Percentiles rank a stretch among this genome's conserved stretches.
Evolutionary conservation across 2,888 invertebrate genomes (phyloP).

Genomic region (Ectropis crepuscularia): DNA sequence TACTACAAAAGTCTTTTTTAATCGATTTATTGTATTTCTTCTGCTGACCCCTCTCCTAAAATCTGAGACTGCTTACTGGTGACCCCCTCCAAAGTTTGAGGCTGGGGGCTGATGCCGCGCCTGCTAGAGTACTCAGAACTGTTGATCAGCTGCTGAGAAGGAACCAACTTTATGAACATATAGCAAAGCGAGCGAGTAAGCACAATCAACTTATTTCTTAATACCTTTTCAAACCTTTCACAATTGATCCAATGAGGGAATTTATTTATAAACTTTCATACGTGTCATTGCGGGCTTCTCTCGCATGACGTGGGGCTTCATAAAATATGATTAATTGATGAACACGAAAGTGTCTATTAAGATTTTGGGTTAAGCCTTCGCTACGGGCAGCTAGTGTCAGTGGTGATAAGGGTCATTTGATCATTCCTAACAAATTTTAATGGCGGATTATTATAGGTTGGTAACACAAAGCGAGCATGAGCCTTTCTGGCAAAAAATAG

Average conservation of each 20-base stretch:
- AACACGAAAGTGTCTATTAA: conserved; percentile 18
- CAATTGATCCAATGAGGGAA: not conserved
- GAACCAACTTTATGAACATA: too few relatives aligned
- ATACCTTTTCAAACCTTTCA: conserved; percentile 2
- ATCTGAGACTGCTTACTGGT: too few relatives aligned
- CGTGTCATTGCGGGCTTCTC: conserved; percentile 12
- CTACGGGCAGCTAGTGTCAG: not conserved
- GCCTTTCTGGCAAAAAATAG: too few relatives aligned
- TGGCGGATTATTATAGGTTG: not conserved
- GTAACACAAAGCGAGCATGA: not conserved
- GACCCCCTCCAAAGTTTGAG: too few relatives aligned
- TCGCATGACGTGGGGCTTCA: conserved; percentile 5
- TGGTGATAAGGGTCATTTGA: conserved; percentile 22
- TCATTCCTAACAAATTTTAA: not conserved
- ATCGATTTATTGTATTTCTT: too few relatives aligned
- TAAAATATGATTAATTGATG: conserved; percentile 25
- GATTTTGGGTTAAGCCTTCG: conserved; percentile 17
- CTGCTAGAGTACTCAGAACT: too few relatives aligned
- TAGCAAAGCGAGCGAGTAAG: too few relatives aligned
- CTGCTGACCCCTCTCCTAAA: too few relatives aligned
- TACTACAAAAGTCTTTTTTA: too few relatives aligned
- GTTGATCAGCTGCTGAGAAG: too few relatives aligned
- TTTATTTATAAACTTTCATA: not conserved
- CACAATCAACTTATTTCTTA: not conserved
- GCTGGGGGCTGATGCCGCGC: too few relatives aligned